A percentile compares a stretch with the other conserved stretches of the same genome.
Evolutionary conservation across 2,888 invertebrate genomes (phyloP).

Genomic region (Biston betularia): DNA sequence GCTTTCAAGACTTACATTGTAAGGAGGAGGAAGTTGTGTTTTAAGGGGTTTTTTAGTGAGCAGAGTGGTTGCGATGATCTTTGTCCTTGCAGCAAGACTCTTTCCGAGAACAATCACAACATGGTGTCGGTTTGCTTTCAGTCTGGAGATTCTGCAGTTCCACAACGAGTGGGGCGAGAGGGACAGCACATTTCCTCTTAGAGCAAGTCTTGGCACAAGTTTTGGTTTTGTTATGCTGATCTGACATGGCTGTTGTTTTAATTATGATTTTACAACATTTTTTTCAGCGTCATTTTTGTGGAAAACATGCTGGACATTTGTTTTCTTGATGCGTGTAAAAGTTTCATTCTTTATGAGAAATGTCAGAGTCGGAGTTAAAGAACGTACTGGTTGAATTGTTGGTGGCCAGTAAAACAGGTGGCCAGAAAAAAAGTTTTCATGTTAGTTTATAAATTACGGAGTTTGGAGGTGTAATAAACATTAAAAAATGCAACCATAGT

Average conservation of each 20-base stretch:
- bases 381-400: neutral
- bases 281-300: slow-evolving; percentile 1
- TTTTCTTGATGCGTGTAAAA: neutral
- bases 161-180: slow-evolving; percentile 45
- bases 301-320: neutral
- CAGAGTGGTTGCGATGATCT: neutral
- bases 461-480: too few relatives aligned
- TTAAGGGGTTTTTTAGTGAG: neutral
- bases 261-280: neutral
- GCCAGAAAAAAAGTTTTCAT: too few relatives aligned
- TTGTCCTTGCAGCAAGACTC: slow-evolving; percentile 45
- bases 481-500: too few relatives aligned
- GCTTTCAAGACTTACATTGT: neutral
- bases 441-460: too few relatives aligned
- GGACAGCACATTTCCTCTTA: slow-evolving; percentile 48
- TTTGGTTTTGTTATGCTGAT: slow-evolving; percentile 24
- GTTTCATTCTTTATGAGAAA: neutral
- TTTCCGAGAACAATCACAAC: slow-evolving; percentile 39
- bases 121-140: slow-evolving; percentile 10
- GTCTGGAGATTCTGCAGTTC: slow-evolving; percentile 24
- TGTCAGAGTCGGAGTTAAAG: slow-evolving; percentile 17
- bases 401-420: neutral
- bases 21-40: neutral
- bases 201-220: slow-evolving; percentile 48
- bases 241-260: slow-evolving; percentile 48